Conservation (phyloP, 2,888 invertebrate species). For the Peribatodes rhomboidaria region DNA sequence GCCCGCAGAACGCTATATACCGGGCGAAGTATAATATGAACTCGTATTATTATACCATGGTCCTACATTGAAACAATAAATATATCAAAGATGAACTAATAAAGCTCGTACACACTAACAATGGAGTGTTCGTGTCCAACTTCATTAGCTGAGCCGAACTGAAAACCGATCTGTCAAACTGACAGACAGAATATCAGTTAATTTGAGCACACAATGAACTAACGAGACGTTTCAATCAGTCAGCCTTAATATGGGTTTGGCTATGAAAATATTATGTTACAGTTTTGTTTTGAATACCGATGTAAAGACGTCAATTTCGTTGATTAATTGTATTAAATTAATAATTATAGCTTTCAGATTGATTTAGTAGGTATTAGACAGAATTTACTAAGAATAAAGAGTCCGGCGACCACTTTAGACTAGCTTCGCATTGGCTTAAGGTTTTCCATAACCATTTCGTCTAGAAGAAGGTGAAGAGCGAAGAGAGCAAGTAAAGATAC, state of each 20-base stretch:
- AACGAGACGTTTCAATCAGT: constrained; percentile 3
- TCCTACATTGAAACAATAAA: neutral
- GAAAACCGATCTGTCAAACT: constrained; percentile 16
- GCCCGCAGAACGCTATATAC: no score
- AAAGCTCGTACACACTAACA: neutral
- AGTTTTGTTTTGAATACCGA: neutral
- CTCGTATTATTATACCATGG: no score
- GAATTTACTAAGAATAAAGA: no score
- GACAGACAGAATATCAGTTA: constrained; percentile 4
- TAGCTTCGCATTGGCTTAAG: no score
- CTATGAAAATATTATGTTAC: neutral
- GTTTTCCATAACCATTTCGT: no score
- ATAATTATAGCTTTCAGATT: no score
- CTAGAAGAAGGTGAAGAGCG: no score
- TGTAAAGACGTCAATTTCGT: neutral
- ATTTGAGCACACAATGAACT: constrained; percentile 5
- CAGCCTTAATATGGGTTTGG: neutral
- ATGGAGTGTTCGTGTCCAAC: constrained; percentile 4
- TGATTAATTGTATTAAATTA: no score
- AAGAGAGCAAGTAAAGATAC: no score
- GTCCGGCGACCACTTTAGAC: no score
- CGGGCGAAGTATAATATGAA: no score
- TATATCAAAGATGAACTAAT: neutral
- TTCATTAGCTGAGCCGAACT: constrained; percentile 9
- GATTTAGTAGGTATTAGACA: no score